Percentiles rank a stretch among this genome's conserved stretches.
These are phyloP conservation scores for Hypena proboscidalis DNA, from an alignment of 2,888 invertebrate genomes.

Conservation along the genomic window DNA sequence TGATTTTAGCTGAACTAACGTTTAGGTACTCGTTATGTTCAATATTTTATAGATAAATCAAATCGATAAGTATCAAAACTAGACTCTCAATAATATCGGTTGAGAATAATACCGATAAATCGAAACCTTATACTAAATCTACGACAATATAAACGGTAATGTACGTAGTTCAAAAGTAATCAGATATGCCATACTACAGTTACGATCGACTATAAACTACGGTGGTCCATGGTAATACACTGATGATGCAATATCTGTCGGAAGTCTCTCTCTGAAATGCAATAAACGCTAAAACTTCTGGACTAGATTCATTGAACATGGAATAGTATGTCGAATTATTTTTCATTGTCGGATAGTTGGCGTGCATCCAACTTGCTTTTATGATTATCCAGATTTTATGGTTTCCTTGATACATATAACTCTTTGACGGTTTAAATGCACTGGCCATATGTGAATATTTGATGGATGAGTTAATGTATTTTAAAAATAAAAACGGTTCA, in stretches of 20 bases:
- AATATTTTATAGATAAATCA: too few species aligned
- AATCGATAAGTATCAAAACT: too few species aligned
- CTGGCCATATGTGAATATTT: conserved; percentile 35
- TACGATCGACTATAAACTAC: background rate
- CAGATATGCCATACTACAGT: background rate
- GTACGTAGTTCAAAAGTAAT: too few species aligned
- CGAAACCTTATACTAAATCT: too few species aligned
- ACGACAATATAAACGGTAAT: too few species aligned
- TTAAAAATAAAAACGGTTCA: conserved; percentile 13
- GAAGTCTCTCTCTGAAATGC: conserved; percentile 41
- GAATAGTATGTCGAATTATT: conserved; percentile 72
- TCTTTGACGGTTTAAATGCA: conserved; percentile 62
- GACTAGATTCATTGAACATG: conserved; percentile 37
- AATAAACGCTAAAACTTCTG: conserved; percentile 43
- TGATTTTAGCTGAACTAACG: too few species aligned
- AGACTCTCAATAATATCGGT: too few species aligned
- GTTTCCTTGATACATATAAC: conserved; percentile 82
- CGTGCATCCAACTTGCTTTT: conserved; percentile 77
- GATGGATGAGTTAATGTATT: conserved; percentile 25
- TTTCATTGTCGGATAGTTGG: conserved; percentile 79
- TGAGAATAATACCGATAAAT: too few species aligned
- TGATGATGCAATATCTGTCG: conserved; percentile 39
- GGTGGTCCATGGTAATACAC: background rate
- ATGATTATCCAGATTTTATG: conserved; percentile 80
- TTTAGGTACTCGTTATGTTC: too few species aligned